Evolutionary conservation across 2,113 vertebrate genomes (phyloP).

Genomic region (Thermophis baileyi): DNA sequence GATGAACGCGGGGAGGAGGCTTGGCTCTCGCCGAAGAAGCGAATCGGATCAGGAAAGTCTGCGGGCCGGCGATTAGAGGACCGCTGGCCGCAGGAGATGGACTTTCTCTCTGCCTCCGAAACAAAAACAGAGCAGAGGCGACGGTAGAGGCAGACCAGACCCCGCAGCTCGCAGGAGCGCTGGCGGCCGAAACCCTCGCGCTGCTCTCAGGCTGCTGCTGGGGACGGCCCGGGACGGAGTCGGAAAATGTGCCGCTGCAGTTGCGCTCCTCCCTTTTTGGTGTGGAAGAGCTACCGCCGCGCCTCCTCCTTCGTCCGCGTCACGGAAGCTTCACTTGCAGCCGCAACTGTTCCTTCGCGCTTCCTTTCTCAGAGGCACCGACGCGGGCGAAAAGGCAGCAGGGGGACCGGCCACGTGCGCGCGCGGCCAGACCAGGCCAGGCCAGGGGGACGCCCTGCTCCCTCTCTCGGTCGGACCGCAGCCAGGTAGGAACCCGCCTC

Average conservation of each 20-base stretch:
- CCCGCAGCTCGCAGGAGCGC: neutral
- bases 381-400: neutral
- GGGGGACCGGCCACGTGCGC: neutral
- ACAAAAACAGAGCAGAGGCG: neutral
- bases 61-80: neutral
- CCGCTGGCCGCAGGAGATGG: too few relatives aligned
- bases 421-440: neutral
- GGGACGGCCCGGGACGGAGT: neutral
- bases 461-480: neutral
- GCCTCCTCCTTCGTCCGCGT: slow-evolving; percentile 5
- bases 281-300: neutral
- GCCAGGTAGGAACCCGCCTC: neutral
- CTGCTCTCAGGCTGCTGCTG: neutral
- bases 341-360: neutral
- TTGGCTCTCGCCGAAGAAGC: neutral
- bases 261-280: neutral
- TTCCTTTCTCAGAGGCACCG: neutral
- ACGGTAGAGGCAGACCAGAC: neutral
- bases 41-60: neutral
- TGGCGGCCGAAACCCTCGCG: neutral
- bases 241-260: neutral
- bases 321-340: neutral
- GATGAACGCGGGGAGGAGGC: too few relatives aligned
- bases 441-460: neutral
- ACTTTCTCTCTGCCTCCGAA: neutral